Conservation (phyloP, 1,140 invertebrate genomes). For the Parasteatoda tepidariorum region DNA sequence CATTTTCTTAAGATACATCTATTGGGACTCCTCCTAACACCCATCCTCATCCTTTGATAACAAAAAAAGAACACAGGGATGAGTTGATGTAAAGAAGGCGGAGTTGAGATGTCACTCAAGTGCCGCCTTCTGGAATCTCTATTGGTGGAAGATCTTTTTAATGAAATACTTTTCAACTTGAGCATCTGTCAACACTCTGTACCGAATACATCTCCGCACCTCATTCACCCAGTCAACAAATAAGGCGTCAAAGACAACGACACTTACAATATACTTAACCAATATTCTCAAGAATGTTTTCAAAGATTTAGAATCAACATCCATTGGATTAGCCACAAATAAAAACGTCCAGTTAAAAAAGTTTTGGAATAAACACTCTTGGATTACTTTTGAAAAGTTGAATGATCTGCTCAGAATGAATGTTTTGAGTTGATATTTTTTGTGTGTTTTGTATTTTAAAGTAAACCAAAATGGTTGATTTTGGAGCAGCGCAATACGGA, state of each 20-base stretch:
- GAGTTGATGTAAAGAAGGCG: background rate
- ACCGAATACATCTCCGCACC: conserved; percentile 31
- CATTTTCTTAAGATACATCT: no score
- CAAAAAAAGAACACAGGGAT: background rate
- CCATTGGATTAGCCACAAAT: background rate
- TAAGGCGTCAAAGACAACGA: conserved; percentile 34
- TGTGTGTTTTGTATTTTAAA: background rate
- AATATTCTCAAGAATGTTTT: background rate
- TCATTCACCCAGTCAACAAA: conserved; percentile 28
- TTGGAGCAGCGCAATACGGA: conserved; percentile 21
- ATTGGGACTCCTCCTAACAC: background rate
- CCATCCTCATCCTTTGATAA: background rate
- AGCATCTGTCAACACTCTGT: conserved; percentile 29
- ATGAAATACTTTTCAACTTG: conserved; percentile 17
- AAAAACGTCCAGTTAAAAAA: background rate
- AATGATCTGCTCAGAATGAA: background rate
- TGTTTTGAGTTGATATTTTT: background rate
- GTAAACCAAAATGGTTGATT: conserved; percentile 43
- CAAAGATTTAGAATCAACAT: background rate
- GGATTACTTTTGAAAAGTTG: background rate
- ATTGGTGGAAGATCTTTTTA: conserved; percentile 29
- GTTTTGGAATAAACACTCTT: background rate
- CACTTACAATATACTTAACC: background rate
- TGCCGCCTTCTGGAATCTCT: background rate
- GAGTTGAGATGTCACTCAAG: background rate